A percentile compares a stretch with the other conserved stretches of the same genome.
Evolutionary conservation across 2,888 invertebrate species (phyloP).

Genomic region (Chalcosyrphus nemorum): DNA sequence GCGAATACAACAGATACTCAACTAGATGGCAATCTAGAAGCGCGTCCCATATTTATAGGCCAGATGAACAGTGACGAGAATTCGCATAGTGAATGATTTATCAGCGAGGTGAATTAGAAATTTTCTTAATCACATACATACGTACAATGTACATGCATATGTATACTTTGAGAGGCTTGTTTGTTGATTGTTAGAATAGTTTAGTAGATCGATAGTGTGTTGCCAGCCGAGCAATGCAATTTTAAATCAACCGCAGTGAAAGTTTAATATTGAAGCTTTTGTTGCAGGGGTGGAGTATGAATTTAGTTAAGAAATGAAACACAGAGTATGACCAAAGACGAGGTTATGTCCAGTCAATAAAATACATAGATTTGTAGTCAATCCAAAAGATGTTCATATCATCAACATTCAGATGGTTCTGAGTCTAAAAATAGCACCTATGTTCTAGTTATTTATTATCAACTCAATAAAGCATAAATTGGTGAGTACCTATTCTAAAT

Average conservation of each 20-base stretch:
- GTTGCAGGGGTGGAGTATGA: background rate
- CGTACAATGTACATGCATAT: too few relatives aligned
- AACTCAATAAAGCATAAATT: too few relatives aligned
- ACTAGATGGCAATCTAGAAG: background rate
- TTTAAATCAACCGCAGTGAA: background rate
- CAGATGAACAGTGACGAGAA: background rate
- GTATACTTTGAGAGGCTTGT: too few relatives aligned
- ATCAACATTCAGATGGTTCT: too few relatives aligned
- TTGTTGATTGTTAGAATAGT: background rate
- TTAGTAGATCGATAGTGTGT: background rate
- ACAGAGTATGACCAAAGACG: too few relatives aligned
- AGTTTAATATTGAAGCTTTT: background rate
- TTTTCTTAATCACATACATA: background rate
- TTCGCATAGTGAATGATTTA: background rate
- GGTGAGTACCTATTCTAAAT: too few relatives aligned
- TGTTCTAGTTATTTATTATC: too few relatives aligned
- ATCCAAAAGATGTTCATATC: too few relatives aligned
- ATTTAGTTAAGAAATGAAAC: too few relatives aligned
- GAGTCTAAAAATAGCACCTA: too few relatives aligned
- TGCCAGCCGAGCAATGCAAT: background rate
- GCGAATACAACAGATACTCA: background rate
- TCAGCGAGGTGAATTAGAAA: background rate
- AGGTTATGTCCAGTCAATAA: too few relatives aligned
- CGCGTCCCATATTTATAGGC: background rate
- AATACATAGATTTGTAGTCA: too few relatives aligned